These are phyloP conservation scores for Brachionus plicatilis DNA, from an alignment of 1,140 invertebrate genomes.

Conservation along the genomic window DNA sequence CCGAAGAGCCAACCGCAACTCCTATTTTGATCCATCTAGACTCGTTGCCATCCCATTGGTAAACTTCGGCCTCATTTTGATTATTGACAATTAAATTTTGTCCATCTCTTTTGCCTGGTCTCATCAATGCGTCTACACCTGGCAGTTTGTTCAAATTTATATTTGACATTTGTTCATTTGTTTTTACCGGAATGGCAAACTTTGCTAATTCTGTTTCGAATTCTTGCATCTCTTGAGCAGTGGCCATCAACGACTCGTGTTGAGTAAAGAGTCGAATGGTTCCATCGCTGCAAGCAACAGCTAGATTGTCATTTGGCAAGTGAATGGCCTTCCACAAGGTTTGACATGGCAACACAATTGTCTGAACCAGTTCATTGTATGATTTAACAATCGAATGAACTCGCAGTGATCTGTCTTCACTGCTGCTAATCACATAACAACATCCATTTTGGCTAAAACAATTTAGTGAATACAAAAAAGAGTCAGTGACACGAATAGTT, in stretches of 20 bases:
- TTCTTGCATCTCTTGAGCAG: slow-evolving; percentile 60
- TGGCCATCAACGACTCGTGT: slow-evolving; percentile 64
- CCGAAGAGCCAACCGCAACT: slow-evolving; percentile 75
- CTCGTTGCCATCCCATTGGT: slow-evolving; percentile 67
- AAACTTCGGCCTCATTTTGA: slow-evolving; percentile 62
- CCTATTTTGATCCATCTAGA: slow-evolving; percentile 77
- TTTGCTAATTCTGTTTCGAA: slow-evolving; percentile 69
- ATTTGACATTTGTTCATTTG: slow-evolving; percentile 67
- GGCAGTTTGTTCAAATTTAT: slow-evolving; percentile 78
- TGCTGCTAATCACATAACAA: slow-evolving; percentile 64
- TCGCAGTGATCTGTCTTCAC: slow-evolving; percentile 79
- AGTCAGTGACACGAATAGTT: slow-evolving; percentile 58
- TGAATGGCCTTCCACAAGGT: slow-evolving; percentile 80
- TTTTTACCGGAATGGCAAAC: slow-evolving; percentile 59
- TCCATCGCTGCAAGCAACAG: slow-evolving; percentile 79
- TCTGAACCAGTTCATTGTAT: slow-evolving; percentile 57
- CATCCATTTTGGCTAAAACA: slow-evolving; percentile 56
- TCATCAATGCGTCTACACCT: slow-evolving; percentile 67
- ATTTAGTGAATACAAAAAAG: slow-evolving; percentile 49
- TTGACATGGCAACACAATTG: slow-evolving; percentile 72
- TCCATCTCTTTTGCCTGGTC: slow-evolving; percentile 73
- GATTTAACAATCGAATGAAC: slow-evolving; percentile 70
- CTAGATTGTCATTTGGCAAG: slow-evolving; percentile 78
- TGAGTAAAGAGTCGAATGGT: slow-evolving; percentile 75
- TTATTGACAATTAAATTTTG: slow-evolving; percentile 77